A percentile compares a stretch with the other conserved stretches of the same genome.
These are phyloP conservation scores for Aphelinus certus DNA, from an alignment of 1,140 invertebrate genomes.

Conservation along the genomic window DNA sequence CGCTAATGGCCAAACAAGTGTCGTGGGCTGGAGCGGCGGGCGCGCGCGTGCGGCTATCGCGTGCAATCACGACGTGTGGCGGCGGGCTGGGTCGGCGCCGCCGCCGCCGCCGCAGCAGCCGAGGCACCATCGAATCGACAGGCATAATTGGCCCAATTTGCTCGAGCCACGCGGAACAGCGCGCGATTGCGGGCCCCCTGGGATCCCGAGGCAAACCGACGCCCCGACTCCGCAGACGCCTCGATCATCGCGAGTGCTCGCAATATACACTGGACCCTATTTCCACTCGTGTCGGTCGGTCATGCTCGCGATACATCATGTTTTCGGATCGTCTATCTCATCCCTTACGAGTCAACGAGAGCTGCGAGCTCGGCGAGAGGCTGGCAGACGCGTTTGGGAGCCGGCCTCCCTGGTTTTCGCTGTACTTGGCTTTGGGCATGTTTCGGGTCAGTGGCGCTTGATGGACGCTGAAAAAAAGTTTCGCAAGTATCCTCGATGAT, in stretches of 20 bases:
- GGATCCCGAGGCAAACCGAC: neutral
- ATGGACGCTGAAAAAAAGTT: too few species aligned
- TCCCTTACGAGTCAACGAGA: too few species aligned
- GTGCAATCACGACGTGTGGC: conserved; percentile 24
- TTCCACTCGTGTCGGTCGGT: too few species aligned
- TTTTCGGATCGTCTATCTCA: too few species aligned
- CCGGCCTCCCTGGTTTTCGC: too few species aligned
- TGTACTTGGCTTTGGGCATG: too few species aligned
- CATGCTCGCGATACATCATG: too few species aligned
- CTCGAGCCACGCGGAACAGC: conserved; percentile 19
- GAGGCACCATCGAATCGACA: conserved; percentile 43
- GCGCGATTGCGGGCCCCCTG: neutral
- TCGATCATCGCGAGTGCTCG: neutral
- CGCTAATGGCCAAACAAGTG: conserved; percentile 50
- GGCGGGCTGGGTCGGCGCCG: neutral
- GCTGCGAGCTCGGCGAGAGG: too few species aligned
- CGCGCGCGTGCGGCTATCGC: conserved; percentile 1
- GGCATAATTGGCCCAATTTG: conserved; percentile 51
- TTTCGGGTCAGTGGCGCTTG: too few species aligned
- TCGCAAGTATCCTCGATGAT: too few species aligned
- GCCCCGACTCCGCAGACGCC: neutral
- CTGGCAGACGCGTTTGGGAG: too few species aligned
- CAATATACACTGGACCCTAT: too few species aligned
- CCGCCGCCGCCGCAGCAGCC: neutral
- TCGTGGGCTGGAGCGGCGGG: neutral